Evolutionary conservation across 53 echinoderm and acorn worm genomes (phyloP), one percentile per base, ranked within the genome.

Genomic region (Antedon mediterranea): DNA sequence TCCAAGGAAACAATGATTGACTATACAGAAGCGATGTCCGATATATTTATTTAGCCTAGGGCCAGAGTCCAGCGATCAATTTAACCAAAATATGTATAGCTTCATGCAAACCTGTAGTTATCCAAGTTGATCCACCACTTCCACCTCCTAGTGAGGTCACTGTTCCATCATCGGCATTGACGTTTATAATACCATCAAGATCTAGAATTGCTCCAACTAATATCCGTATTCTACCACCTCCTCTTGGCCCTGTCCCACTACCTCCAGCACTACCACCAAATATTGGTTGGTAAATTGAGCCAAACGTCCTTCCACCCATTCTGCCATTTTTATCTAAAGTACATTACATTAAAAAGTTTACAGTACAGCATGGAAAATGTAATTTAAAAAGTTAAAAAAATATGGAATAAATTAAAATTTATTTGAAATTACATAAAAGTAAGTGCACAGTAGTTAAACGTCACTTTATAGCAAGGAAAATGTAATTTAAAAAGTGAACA

Each of bases 71-170:
- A 37, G 37, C 4, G 37, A 37, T 4, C n/a, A n/a, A n/a, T n/a
- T n/a, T n/a, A n/a, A n/a, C n/a, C n/a, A n/a, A n/a, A n/a, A n/a
- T n/a, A n/a, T n/a, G n/a, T n/a, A n/a, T n/a, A n/a, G n/a, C n/a
- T n/a, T n/a, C n/a, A n/a, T n/a, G 33, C 34, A 80, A 30, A 93
- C 93, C 90, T 85, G 93, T 84, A 3, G 89, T 85, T 28, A 93
- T 85, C 93, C 93, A 93, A 20, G 90, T 78, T 11, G 89, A 73
- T 6, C 92, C 92, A n/a, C 92, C 92, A 82, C 93, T 93, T 44
- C 82, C 82, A 14, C 89, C 89, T 29, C 87, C 85, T 20, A 28
- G 3, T 5, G 4, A 20, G 34, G 26, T 34, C 28, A 82, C 90
- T 13, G 71, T 28, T 31, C 83, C 93, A 30, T 78, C 30, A 5